Conservation (phyloP, 2,797 vertebrate species). For the Esox masquinongy region DNA sequence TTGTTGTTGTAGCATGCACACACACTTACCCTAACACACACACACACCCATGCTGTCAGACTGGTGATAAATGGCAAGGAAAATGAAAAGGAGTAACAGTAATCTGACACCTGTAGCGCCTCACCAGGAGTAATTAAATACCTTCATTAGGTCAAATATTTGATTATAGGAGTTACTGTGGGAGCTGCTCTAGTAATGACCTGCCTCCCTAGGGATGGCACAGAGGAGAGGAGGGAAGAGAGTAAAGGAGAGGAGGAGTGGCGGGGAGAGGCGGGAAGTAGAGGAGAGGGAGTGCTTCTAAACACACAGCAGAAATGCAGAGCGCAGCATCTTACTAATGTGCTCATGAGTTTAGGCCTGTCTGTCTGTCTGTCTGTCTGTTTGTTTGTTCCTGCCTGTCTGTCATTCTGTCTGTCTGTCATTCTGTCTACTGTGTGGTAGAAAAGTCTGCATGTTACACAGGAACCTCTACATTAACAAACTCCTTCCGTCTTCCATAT, state of each 20-base stretch:
- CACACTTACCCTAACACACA: slow-evolving; percentile 29
- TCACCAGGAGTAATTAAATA: slow-evolving; percentile 75
- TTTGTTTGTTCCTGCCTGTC: slow-evolving; percentile 31
- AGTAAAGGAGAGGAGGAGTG: slow-evolving; percentile 16
- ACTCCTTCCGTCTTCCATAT: no score
- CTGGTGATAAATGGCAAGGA: slow-evolving; percentile 67
- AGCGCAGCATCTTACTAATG: slow-evolving; percentile 67
- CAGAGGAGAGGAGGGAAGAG: not conserved
- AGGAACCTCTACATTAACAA: slow-evolving; percentile 62
- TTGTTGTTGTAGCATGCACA: slow-evolving; percentile 11
- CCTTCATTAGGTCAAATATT: slow-evolving; percentile 77
- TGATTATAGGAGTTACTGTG: slow-evolving; percentile 66
- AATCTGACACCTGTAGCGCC: slow-evolving; percentile 64
- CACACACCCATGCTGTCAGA: slow-evolving; percentile 56
- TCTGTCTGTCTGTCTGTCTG: slow-evolving; percentile 28
- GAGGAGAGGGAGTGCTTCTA: not conserved
- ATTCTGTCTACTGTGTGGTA: slow-evolving; percentile 23
- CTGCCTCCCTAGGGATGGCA: slow-evolving; percentile 38
- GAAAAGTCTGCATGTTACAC: slow-evolving; percentile 66
- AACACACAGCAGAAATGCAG: slow-evolving; percentile 53
- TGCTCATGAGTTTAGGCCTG: slow-evolving; percentile 67
- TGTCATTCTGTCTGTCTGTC: slow-evolving; percentile 36
- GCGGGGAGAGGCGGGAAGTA: slow-evolving; percentile 21
- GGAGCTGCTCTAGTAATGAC: slow-evolving; percentile 53
- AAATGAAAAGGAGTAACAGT: slow-evolving; percentile 70